Base-by-base conservation (phyloP, 1,140 invertebrate genomes). In the Scaptodrosophila lebanonensis region DNA sequence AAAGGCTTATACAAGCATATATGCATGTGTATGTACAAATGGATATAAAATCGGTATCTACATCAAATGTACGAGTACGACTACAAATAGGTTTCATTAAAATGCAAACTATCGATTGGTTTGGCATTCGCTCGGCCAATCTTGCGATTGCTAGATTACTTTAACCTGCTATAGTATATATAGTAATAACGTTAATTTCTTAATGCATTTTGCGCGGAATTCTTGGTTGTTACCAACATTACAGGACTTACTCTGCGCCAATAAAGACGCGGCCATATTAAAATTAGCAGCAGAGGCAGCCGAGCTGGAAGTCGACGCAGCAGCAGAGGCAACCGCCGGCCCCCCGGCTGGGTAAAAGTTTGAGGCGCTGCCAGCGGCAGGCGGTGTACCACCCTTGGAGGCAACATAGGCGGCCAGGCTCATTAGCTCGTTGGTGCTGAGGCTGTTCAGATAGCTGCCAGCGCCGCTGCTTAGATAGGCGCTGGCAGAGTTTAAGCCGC, bases 171-270 rank as follows among this genome's bases (percentile, higher is more conserved):
- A n/a, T n/a, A n/a, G n/a, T n/a, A n/a, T n/a, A n/a, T n/a, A n/a
- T n/a, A n/a, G n/a, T n/a, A n/a, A n/a, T n/a, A n/a, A n/a, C n/a
- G n/a, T n/a, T n/a, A n/a, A n/a, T n/a, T n/a, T n/a, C n/a, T n/a
- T n/a, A n/a, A n/a, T n/a, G n/a, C n/a, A n/a, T 22, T 43, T 16
- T 32, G 17, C 18, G 16, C 7, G 16, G 30, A 49, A 36, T 56
- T 82, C 69, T 82, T 79, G 73, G 65, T 84, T 87, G 79, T 83
- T 86, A 87, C 85, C 82, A 86, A 87, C 83, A 85, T 85, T 87
- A 86, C 61, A 71, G 56, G 72, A 92, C 92, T 93, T 91, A 93
- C 92, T 93, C 88, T 93, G 92, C 85, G 93, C 92, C 84, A 94
- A 89, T 86, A 93, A 90, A 73, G 92, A 91, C 67, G 92, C 91